Evolutionary conservation across 2,113 vertebrate species (phyloP).

Genomic region (Carassius carassius): DNA sequence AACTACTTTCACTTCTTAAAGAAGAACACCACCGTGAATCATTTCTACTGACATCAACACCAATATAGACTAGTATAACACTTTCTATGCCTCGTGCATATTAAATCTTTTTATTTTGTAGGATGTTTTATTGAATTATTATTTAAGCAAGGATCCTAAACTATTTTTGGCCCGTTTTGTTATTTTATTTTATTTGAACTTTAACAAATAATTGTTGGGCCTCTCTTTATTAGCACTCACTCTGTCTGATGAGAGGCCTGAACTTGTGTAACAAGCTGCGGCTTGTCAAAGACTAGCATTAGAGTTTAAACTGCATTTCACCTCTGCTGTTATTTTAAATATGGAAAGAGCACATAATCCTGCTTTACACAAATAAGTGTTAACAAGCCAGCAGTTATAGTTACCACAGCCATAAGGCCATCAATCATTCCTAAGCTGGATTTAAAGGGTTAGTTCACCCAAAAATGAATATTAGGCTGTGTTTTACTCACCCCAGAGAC

Average conservation of each 20-base stretch:
- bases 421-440: conserved; percentile 38
- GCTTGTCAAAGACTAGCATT: neutral
- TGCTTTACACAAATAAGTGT: neutral
- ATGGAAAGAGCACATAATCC: neutral
- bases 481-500: too few species aligned
- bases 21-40: neutral
- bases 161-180: too few species aligned
- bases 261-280: neutral
- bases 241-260: neutral
- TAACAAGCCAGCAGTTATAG: neutral
- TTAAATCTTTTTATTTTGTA: neutral
- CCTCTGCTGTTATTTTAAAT: neutral
- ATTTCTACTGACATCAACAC: neutral
- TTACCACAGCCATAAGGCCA: conserved; percentile 44
- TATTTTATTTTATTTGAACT: too few species aligned
- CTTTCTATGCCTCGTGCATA: neutral
- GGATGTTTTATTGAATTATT: neutral
- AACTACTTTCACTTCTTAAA: neutral
- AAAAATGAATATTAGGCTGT: too few species aligned
- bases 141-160: neutral
- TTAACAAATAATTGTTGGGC: neutral
- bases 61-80: neutral
- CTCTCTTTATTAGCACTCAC: neutral
- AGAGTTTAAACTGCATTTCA: neutral
- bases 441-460: too few species aligned